Base-by-base conservation (phyloP, 2,888 invertebrate species). In the Caradrina kadenii region DNA sequence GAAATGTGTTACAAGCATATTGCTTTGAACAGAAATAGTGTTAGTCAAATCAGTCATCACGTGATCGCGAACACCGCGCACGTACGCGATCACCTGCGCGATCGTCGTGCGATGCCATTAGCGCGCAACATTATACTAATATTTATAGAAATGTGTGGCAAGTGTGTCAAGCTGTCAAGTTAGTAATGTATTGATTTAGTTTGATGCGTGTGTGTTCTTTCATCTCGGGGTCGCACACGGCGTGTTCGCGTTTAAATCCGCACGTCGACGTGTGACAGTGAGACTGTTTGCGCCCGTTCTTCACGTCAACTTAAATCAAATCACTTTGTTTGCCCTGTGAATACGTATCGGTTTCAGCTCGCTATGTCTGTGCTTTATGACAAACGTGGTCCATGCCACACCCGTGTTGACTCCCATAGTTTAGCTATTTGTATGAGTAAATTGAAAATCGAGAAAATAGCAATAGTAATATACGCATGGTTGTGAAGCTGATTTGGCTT, bases 281-380 rank as follows among this genome's bases (percentile, higher is more conserved):
- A 22, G 4, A 17, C 48, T 78, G 71, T 78, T 76, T 63, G 70
- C 60, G 19, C 53, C 22, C 63, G 61, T 52, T 60, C 64, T 60
- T 63, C 76, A 58, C 62, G 72, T 55, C 64, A 52, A 69, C 59
- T 69, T 76, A 81, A 72, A 79, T 79, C 77, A 68, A 81, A 79
- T 79, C 72, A 79, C 72, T 81, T 68, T 81, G 78, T 81, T 81
- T 81, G 67, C 58, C 31, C 17, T 19, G 35, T 45, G 71, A 67
- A 64, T 65, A 60, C 54, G 67, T 70, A 81, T 81, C 59, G 72
- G 59, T 71, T 67, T 67, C 81, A 69, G 64, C 19, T 59, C 39
- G 26, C 42, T 39, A 53, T 58, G 58, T 62, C 22, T 26, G 13
- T 15, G 35, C n/a, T 19, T 54, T 21, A 13, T 22, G 42, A 59